A percentile compares a stretch with the other conserved stretches of the same genome.
Conservation (phyloP, 2,113 vertebrate species). For the Marmota monax region DNA sequence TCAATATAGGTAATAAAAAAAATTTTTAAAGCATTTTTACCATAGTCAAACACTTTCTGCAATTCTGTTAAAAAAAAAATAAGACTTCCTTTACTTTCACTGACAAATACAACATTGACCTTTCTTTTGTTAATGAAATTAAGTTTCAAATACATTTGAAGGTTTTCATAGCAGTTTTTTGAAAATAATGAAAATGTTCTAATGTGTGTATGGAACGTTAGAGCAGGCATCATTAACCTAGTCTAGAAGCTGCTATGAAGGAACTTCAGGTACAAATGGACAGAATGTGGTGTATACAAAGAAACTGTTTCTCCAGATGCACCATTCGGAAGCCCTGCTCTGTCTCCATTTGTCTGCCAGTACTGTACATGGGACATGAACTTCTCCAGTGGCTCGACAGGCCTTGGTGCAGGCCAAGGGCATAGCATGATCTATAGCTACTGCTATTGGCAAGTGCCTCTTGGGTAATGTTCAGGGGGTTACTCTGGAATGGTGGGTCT, state of each 20-base stretch:
- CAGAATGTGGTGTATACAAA: background rate
- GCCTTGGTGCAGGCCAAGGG: background rate
- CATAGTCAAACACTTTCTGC: background rate
- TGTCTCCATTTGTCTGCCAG: background rate
- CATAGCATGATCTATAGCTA: no score
- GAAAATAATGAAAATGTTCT: background rate
- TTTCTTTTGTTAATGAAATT: slow-evolving; percentile 36
- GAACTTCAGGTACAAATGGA: background rate
- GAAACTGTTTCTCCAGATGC: background rate
- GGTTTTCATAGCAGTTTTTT: slow-evolving; percentile 20
- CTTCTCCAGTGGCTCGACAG: background rate
- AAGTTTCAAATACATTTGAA: slow-evolving; percentile 21
- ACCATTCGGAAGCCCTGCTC: background rate
- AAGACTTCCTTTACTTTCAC: slow-evolving; percentile 19
- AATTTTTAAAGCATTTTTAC: slow-evolving; percentile 20
- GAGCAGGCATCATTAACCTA: background rate
- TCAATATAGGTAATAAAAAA: background rate
- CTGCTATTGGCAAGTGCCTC: background rate
- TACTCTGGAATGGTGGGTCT: background rate
- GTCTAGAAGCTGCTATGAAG: background rate
- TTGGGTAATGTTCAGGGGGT: background rate
- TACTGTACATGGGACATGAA: background rate
- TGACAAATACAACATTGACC: background rate
- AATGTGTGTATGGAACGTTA: background rate
- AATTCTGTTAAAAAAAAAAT: slow-evolving; percentile 37